Evolutionary conservation across 2,888 invertebrate genomes (phyloP).

Genomic region (Andrena praecox): DNA sequence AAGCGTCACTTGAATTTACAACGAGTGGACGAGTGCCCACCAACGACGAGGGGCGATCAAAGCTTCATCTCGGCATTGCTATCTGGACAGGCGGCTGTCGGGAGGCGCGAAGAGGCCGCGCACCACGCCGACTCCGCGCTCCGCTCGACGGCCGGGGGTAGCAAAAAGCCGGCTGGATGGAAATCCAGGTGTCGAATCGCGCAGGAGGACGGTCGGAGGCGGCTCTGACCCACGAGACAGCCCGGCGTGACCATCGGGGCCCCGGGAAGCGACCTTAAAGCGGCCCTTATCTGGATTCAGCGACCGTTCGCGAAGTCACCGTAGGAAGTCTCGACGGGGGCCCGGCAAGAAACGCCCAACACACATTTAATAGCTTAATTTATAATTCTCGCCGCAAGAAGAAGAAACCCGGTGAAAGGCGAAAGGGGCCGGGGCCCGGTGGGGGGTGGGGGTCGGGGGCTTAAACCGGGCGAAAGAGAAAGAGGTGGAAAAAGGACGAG

Average conservation of each 20-base stretch:
- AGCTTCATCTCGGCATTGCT: slow-evolving; percentile 57
- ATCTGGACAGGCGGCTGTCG: slow-evolving; percentile 61
- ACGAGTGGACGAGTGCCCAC: slow-evolving; percentile 65
- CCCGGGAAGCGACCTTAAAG: slow-evolving; percentile 47
- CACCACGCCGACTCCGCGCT: slow-evolving; percentile 40
- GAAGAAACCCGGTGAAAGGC: slow-evolving; percentile 56
- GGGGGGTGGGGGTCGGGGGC: background rate
- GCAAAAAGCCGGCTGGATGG: slow-evolving; percentile 52
- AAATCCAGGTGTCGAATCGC: slow-evolving; percentile 72
- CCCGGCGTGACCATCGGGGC: slow-evolving; percentile 50
- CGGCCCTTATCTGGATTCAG: slow-evolving; percentile 59
- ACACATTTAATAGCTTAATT: slow-evolving; percentile 83
- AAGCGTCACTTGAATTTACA: slow-evolving; percentile 75
- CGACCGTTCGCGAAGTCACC: slow-evolving; percentile 59
- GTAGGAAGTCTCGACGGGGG: slow-evolving; percentile 42
- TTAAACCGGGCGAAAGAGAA: slow-evolving; percentile 7
- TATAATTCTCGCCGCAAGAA: slow-evolving; percentile 80
- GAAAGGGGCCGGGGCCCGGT: background rate
- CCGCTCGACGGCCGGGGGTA: slow-evolving; percentile 19
- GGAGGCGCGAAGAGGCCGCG: slow-evolving; percentile 67
- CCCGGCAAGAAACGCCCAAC: slow-evolving; percentile 70
- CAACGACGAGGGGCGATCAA: slow-evolving; percentile 67
- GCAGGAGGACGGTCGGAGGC: slow-evolving; percentile 36
- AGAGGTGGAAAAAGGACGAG: slow-evolving; percentile 35
- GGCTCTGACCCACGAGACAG: slow-evolving; percentile 50